These are phyloP conservation scores for Rhinopithecus roxellana DNA, from an alignment of 2,113 vertebrate genomes.

Conservation along the genomic window DNA sequence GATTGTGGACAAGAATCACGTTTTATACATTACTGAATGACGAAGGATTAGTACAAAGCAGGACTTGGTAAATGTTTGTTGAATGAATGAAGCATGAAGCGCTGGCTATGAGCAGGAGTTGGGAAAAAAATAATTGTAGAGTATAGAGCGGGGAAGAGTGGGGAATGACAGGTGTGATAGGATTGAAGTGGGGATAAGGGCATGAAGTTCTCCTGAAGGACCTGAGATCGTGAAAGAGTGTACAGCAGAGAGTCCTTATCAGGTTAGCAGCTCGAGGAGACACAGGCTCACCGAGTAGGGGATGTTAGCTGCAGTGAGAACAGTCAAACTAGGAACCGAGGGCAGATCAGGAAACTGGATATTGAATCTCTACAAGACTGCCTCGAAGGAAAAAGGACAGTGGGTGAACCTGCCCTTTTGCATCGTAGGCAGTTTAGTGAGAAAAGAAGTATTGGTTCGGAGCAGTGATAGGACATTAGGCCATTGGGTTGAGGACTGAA, in stretches of 20 bases:
- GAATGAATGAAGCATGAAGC: background rate
- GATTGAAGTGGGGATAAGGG: background rate
- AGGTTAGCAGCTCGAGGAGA: background rate
- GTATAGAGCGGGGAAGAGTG: background rate
- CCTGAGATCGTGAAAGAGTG: background rate
- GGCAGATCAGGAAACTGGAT: background rate
- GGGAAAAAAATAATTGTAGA: background rate
- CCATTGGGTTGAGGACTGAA: background rate
- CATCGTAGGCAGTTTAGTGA: background rate
- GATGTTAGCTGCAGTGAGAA: background rate
- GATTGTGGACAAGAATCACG: background rate
- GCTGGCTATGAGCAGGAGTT: background rate
- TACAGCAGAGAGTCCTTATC: background rate
- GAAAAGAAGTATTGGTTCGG: background rate
- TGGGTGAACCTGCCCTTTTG: background rate
- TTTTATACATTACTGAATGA: background rate
- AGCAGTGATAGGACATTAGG: background rate
- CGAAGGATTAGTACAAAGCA: background rate
- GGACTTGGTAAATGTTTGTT: background rate
- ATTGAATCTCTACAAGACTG: background rate
- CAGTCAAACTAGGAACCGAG: background rate
- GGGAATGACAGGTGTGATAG: background rate
- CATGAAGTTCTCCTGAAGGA: background rate
- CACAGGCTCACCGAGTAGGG: background rate
- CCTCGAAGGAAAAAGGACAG: background rate